Base-by-base conservation (phyloP, 2,888 invertebrate genomes). In the Himalopsyche anomala region DNA sequence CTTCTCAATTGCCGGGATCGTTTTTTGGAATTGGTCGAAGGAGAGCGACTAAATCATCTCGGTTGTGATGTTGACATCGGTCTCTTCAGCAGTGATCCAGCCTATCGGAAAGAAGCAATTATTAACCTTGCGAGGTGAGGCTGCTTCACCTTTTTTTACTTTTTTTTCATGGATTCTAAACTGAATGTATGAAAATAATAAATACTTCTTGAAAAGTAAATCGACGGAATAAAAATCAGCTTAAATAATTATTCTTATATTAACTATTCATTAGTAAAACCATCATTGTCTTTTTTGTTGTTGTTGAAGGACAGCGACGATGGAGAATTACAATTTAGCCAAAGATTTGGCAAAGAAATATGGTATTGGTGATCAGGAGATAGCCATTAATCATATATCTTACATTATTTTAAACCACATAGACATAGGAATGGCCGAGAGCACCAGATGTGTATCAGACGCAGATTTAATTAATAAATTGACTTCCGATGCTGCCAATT, bases 1-100 rank as follows among this genome's bases (percentile, higher is more conserved):
- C 74, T 87, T 36, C 62, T 86, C 8, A 83, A 84, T 80, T 87
- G 88, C 62, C 81, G 74, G 80, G 83, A 87, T 38, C 80, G 79
- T 28, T 84, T 87, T 45, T 45, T 84, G 74, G 87, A 88, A 82
- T 82, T 88, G 40, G 82, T 87, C 9, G 87, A 88, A 85, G 88
- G 86, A 51, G 84, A 88, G 84, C 87, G 85, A 38, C 82, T 88
- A 9, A 85, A 85, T 36, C 55, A 82, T 17, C 79, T 87, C 74
- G 87, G 87, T 19, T 87, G 87, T 82, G 84, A 85, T 84, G 40
- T 88, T 28, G 81, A 88, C 74, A 80, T 88, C 38, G 83, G 80
- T 62, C 74, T 87, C 17, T 87, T 88, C 69, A 86, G 83, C 36
- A 86, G 86, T 79, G 86, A 88, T 80, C 74, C 74, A n/a, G 38